phyloP scores from a whole-genome alignment of 1,140 invertebrate species.

The Muscidifurax raptorellus region DNA sequence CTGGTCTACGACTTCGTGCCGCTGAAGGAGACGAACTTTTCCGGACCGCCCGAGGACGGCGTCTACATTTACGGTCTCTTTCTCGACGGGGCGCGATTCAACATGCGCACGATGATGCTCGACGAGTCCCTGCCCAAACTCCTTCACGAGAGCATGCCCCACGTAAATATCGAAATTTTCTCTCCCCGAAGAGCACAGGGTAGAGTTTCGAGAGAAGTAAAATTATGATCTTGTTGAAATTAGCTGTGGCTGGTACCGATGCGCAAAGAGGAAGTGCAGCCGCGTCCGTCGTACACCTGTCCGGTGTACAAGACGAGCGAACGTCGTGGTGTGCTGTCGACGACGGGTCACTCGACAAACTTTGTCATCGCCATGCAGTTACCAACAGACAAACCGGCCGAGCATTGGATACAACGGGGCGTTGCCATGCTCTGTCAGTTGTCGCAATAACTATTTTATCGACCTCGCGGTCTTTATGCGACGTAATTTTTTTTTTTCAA shows the following conservation, averaged over 20 bases:
- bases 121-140: slow-evolving; percentile 90
- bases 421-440: slow-evolving; percentile 90
- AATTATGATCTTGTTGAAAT: not conserved
- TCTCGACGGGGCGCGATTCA: slow-evolving; percentile 92
- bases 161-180: slow-evolving; percentile 75
- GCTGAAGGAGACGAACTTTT: slow-evolving; percentile 71
- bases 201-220: not conserved
- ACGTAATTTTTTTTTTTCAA: not conserved
- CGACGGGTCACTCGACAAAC: slow-evolving; percentile 96
- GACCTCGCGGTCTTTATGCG: not conserved
- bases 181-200: slow-evolving; percentile 20
- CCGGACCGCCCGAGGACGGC: slow-evolving; percentile 84
- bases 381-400: slow-evolving; percentile 80
- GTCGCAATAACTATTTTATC: slow-evolving; percentile 73
- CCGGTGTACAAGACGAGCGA: slow-evolving; percentile 94
- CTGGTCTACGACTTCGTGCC: slow-evolving; percentile 89
- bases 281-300: slow-evolving; percentile 83
- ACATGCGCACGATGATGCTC: slow-evolving; percentile 80
- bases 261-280: slow-evolving; percentile 81
- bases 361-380: slow-evolving; percentile 90
- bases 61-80: slow-evolving; percentile 90
- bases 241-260: slow-evolving; percentile 89
- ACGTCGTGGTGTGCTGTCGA: slow-evolving; percentile 88
- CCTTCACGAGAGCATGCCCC: slow-evolving; percentile 87
- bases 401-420: slow-evolving; percentile 93